A percentile compares a stretch with the other conserved stretches of the same genome.
phyloP scores from a whole-genome alignment of 2,113 vertebrate genomes.

The Sinocyclocheilus anophthalmus region DNA sequence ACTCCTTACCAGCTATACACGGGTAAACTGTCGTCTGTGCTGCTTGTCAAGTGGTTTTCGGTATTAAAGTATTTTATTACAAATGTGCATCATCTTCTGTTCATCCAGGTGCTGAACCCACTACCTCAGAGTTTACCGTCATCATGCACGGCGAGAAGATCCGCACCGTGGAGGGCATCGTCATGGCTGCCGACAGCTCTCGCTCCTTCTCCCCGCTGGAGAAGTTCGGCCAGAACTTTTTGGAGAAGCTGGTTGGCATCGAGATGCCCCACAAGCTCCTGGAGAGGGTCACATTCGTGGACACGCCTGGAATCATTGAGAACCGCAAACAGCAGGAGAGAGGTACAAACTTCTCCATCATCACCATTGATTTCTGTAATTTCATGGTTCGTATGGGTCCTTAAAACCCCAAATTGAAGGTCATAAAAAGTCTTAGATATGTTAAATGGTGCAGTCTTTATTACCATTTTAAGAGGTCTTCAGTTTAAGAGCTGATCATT shows the following conservation, averaged over 20 bases:
- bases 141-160: constrained; percentile 97
- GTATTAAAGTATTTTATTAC: not conserved
- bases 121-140: constrained; percentile 97
- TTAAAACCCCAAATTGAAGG: not conserved
- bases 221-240: constrained; percentile 97
- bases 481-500: not conserved
- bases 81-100: not conserved
- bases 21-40: constrained; percentile 71
- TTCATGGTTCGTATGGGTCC: not conserved
- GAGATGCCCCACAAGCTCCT: constrained; percentile 97
- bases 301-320: constrained; percentile 97
- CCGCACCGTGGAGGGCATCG: constrained; percentile 95
- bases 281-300: constrained; percentile 94
- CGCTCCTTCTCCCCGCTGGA: constrained; percentile 95
- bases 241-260: constrained; percentile 96
- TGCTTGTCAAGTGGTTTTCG: not conserved
- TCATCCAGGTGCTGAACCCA: constrained; percentile 90
- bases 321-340: constrained; percentile 98
- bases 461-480: not conserved
- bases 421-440: not conserved
- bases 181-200: constrained; percentile 96
- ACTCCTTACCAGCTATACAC: constrained; percentile 96
- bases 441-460: not conserved
- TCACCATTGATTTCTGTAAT: not conserved
- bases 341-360: constrained; percentile 74